Conservation (phyloP, 2,797 vertebrate species). For the Esox lucius region DNA sequence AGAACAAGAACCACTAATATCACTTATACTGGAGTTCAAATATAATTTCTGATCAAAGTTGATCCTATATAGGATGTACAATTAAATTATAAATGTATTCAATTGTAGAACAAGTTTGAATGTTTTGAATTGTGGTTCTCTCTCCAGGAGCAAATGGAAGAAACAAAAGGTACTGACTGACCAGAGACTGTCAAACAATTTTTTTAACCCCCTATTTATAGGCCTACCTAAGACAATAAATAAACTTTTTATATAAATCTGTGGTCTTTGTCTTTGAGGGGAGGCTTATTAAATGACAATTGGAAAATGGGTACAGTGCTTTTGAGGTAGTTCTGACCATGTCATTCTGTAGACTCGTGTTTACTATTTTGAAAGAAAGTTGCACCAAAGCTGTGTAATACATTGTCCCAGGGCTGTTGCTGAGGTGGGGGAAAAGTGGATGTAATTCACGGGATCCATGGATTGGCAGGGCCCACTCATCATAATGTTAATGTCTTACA, state of each 20-base stretch:
- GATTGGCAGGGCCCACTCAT: too few relatives aligned
- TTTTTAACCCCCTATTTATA: neutral
- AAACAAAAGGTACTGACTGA: constrained; percentile 32
- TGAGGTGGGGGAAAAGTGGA: too few relatives aligned
- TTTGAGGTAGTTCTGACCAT: too few relatives aligned
- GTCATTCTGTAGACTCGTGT: too few relatives aligned
- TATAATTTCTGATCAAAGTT: neutral
- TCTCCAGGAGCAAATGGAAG: constrained; percentile 49
- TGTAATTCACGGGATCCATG: too few relatives aligned
- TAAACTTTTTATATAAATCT: neutral
- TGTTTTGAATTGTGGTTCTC: neutral
- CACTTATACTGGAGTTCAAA: neutral
- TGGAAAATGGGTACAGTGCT: too few relatives aligned
- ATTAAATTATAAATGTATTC: neutral
- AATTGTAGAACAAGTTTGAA: too few relatives aligned
- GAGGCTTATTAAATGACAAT: neutral
- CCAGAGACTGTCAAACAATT: neutral
- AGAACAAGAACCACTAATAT: neutral
- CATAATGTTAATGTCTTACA: too few relatives aligned
- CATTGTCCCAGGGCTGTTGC: too few relatives aligned
- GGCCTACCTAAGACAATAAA: neutral
- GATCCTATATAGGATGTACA: neutral
- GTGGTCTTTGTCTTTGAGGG: neutral
- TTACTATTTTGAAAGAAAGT: too few relatives aligned
- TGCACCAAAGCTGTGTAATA: too few relatives aligned